Evolutionary conservation across 2,888 invertebrate species (phyloP).

Genomic region (Nemoura dubitans): DNA sequence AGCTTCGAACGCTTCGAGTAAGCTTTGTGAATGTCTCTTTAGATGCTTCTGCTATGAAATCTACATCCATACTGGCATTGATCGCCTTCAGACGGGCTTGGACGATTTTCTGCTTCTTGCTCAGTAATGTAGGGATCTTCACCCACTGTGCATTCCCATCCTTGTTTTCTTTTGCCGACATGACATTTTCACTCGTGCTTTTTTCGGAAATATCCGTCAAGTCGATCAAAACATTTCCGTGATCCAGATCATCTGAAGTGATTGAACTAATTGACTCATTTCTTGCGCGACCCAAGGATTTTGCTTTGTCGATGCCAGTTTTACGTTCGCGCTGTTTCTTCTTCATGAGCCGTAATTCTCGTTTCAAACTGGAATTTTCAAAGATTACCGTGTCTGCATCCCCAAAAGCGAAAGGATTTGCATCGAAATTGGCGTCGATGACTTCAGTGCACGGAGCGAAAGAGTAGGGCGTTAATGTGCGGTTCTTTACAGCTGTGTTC

Average conservation of each 20-base stretch:
- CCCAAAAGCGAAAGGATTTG: slow-evolving; percentile 45
- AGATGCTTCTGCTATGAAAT: slow-evolving; percentile 59
- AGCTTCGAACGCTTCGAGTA: slow-evolving; percentile 16
- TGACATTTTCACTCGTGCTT: slow-evolving; percentile 58
- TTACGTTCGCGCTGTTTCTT: slow-evolving; percentile 47
- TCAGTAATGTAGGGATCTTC: slow-evolving; percentile 60
- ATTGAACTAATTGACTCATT: slow-evolving; percentile 50
- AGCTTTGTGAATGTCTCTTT: slow-evolving; percentile 59
- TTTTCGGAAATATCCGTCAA: slow-evolving; percentile 57
- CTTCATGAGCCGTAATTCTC: slow-evolving; percentile 50
- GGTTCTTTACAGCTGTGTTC: slow-evolving; percentile 68
- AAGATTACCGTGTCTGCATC: slow-evolving; percentile 23
- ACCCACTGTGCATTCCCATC: slow-evolving; percentile 62
- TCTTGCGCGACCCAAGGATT: slow-evolving; percentile 41
- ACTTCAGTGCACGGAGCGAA: slow-evolving; percentile 70
- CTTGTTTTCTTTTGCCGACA: slow-evolving; percentile 41
- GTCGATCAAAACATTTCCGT: slow-evolving; percentile 58
- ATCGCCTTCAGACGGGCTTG: slow-evolving; percentile 64
- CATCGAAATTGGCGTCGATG: slow-evolving; percentile 45
- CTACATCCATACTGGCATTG: slow-evolving; percentile 59
- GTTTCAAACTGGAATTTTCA: slow-evolving; percentile 31
- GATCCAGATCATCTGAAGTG: slow-evolving; percentile 60
- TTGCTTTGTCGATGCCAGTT: slow-evolving; percentile 31
- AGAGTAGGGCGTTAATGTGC: slow-evolving; percentile 75
- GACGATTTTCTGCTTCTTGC: slow-evolving; percentile 63